Percentiles rank a stretch among this genome's conserved stretches.
Conservation (phyloP, 2,797 vertebrate species). For the Epinephelus malabaricus region DNA sequence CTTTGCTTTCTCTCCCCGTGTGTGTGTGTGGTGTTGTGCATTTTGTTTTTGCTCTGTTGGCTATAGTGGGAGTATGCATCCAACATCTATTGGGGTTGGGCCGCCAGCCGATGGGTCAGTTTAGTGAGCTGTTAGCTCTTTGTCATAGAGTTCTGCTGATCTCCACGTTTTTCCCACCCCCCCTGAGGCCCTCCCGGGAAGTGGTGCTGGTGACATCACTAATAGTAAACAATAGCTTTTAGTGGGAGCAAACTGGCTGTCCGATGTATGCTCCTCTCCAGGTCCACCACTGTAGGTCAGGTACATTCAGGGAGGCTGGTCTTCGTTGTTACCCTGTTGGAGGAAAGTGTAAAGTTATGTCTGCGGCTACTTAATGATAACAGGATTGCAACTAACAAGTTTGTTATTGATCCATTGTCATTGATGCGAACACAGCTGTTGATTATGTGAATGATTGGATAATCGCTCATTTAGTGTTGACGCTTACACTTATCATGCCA, state of each 20-base stretch:
- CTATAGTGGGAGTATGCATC: constrained; percentile 54
- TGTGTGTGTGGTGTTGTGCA: constrained; percentile 44
- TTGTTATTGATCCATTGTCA: background rate
- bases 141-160: constrained; percentile 86
- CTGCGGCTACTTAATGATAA: background rate
- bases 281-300: constrained; percentile 54
- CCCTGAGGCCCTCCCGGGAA: constrained; percentile 82
- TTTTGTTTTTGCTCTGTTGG: constrained; percentile 68
- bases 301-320: constrained; percentile 31
- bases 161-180: constrained; percentile 73
- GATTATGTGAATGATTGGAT: background rate
- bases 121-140: constrained; percentile 81
- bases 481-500: background rate
- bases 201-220: constrained; percentile 84
- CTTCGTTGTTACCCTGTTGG: background rate
- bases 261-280: constrained; percentile 34
- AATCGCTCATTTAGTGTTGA: background rate
- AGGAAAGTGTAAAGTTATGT: constrained; percentile 1
- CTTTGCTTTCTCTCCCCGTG: constrained; percentile 20
- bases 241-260: constrained; percentile 58
- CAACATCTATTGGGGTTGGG: constrained; percentile 69
- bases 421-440: background rate
- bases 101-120: constrained; percentile 74
- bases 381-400: background rate
- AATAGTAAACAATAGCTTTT: constrained; percentile 82